Base-by-base conservation (phyloP, 2,113 vertebrate genomes). In the Herpailurus yagouaroundi region DNA sequence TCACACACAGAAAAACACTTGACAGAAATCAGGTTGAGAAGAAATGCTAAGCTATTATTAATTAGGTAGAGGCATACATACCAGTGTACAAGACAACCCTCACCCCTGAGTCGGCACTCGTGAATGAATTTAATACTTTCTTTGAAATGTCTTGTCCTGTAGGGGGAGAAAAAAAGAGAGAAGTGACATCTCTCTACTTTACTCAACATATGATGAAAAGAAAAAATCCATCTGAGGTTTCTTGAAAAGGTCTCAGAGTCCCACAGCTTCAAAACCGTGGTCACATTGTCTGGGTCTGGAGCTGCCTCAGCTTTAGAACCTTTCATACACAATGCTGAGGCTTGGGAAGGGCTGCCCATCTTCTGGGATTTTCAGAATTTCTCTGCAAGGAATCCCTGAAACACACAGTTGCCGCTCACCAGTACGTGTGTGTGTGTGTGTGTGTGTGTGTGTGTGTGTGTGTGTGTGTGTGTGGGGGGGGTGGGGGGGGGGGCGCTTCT, bases 1-100 rank as follows among this genome's bases (percentile, higher is more conserved):
- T 13, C 36, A 86, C 8, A 86, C 21, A 41, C 10, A 36, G 55
- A 60, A 76, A 89, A 41, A n/a, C 55, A 33, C 12, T 4, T 38
- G 48, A 31, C 6, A 23, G 91, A 29, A 9, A 76, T n/a, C 68
- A 7, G 87, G 71, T 27, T 4, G 29, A 92, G 11, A 12, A 7
- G 91, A 74, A 92, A 25, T 1, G 27, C 73, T n/a, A 5, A 18
- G 77, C 64, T 4, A 0, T 25, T 33, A 27, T 50, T 50, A 36
- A 29, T 50, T 50, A 36, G 95, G 74, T 14, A 27, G 33, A 60
- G 12, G 33, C 55, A 91, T 95, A 99, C 99, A 0, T 98, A 99
- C 99, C 99, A 99, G 98, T 99, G 99, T 82, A 99, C 99, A 1
- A 99, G 99, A 96, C 99, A 99, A 98, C 99, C 99, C 98, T 99